phyloP scores from a whole-genome alignment of 2,888 invertebrate genomes.

The Scaptomyza reducta region DNA sequence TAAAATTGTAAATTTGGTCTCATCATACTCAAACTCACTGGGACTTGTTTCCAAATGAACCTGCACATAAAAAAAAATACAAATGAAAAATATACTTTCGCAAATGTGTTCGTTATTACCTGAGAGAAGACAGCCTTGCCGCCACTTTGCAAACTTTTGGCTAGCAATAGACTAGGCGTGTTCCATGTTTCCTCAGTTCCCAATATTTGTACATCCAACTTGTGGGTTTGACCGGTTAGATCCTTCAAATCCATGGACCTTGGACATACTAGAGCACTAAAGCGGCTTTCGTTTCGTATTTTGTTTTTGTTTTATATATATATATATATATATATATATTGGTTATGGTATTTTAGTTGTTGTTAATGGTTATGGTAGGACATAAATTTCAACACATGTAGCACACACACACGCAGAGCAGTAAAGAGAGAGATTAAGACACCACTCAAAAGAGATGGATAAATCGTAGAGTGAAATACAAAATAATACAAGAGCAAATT shows the following conservation, averaged over 20 bases:
- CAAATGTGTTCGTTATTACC: constrained; percentile 82
- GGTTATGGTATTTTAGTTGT: constrained; percentile 49
- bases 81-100: not conserved
- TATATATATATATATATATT: constrained; percentile 52
- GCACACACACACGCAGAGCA: constrained; percentile 75
- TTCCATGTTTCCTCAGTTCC: constrained; percentile 95
- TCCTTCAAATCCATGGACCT: constrained; percentile 85
- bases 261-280: constrained; percentile 85
- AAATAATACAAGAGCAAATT: not conserved
- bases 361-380: constrained; percentile 50
- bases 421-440: constrained; percentile 57
- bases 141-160: constrained; percentile 87
- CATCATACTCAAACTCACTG: constrained; percentile 87
- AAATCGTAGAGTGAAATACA: not conserved
- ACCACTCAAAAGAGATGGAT: constrained; percentile 40
- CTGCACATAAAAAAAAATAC: constrained; percentile 82
- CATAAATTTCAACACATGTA: constrained; percentile 73
- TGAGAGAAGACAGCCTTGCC: constrained; percentile 93
- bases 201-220: constrained; percentile 90
- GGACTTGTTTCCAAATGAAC: constrained; percentile 93
- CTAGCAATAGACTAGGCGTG: constrained; percentile 91
- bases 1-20: constrained; percentile 86
- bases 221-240: constrained; percentile 86
- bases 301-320: constrained; percentile 52
- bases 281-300: constrained; percentile 78